A percentile compares a stretch with the other conserved stretches of the same genome.
Evolutionary conservation across 2,797 vertebrate genomes (phyloP).

Genomic region (Odontamblyopus lacepedii): DNA sequence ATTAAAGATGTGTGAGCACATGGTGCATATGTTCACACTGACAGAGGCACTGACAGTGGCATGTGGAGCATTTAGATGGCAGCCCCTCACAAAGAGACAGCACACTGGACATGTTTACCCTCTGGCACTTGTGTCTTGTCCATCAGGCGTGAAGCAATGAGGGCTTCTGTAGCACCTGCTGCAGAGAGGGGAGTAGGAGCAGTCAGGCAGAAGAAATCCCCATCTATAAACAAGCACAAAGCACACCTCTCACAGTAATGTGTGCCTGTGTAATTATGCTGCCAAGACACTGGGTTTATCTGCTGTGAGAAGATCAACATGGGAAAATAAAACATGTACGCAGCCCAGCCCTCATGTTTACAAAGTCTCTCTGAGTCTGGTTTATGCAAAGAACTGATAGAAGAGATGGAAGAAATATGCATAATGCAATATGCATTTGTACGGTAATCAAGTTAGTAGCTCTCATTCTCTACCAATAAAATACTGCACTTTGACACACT

Average conservation of each 20-base stretch:
- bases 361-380: slow-evolving; percentile 42
- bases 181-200: slow-evolving; percentile 33
- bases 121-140: slow-evolving; percentile 68
- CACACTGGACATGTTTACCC: slow-evolving; percentile 65
- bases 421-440: slow-evolving; percentile 1
- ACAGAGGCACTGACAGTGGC: slow-evolving; percentile 48
- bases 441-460: not conserved
- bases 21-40: slow-evolving; percentile 44
- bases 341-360: slow-evolving; percentile 49
- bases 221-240: slow-evolving; percentile 34
- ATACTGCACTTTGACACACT: not conserved
- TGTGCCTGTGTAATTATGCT: slow-evolving; percentile 34
- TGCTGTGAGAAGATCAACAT: slow-evolving; percentile 23
- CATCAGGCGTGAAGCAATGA: slow-evolving; percentile 53
- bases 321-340: slow-evolving; percentile 35
- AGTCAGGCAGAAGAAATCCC: slow-evolving; percentile 53
- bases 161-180: slow-evolving; percentile 47
- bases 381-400: slow-evolving; percentile 23
- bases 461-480: not conserved
- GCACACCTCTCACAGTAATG: slow-evolving; percentile 36
- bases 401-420: not conserved
- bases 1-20: slow-evolving; percentile 61
- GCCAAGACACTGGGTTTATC: slow-evolving; percentile 24
- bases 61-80: slow-evolving; percentile 62
- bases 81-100: slow-evolving; percentile 52